These are phyloP conservation scores for Hoplodrina blanda DNA, from an alignment of 2,888 invertebrate genomes.

Conservation along the genomic window DNA sequence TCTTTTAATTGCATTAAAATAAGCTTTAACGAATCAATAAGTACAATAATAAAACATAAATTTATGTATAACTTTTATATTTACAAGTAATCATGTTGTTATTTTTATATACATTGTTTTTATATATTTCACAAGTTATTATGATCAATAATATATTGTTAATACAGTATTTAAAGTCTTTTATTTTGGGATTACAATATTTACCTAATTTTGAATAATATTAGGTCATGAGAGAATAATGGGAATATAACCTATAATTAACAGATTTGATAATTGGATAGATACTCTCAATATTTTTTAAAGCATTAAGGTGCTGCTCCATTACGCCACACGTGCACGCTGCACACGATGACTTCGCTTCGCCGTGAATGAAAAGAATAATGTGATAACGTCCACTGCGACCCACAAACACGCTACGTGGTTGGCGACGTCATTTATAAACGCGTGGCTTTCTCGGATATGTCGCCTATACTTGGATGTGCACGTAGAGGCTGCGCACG, in stretches of 20 bases:
- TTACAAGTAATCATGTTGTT: constrained; percentile 41
- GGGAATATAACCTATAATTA: constrained; percentile 8
- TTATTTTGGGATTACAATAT: constrained; percentile 23
- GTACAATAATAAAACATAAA: constrained; percentile 36
- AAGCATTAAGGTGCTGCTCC: not conserved
- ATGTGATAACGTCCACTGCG: too few relatives aligned
- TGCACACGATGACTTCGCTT: too few relatives aligned
- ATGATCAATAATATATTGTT: constrained; percentile 34
- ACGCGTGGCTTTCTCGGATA: too few relatives aligned
- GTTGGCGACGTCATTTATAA: too few relatives aligned
- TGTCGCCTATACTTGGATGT: too few relatives aligned
- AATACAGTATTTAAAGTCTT: constrained; percentile 22
- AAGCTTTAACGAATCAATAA: constrained; percentile 41
- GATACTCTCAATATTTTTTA: not conserved
- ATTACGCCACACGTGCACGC: too few relatives aligned
- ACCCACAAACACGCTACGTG: too few relatives aligned
- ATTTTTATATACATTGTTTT: constrained; percentile 35
- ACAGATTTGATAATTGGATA: not conserved
- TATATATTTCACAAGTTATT: constrained; percentile 32
- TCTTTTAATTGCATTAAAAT: constrained; percentile 6
- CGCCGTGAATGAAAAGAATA: too few relatives aligned
- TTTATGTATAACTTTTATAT: constrained; percentile 34
- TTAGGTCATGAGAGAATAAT: not conserved
- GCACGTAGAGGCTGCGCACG: too few relatives aligned
- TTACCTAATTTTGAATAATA: not conserved